Conservation (phyloP, 2,888 invertebrate species). For the Standfussiana lucernea region DNA sequence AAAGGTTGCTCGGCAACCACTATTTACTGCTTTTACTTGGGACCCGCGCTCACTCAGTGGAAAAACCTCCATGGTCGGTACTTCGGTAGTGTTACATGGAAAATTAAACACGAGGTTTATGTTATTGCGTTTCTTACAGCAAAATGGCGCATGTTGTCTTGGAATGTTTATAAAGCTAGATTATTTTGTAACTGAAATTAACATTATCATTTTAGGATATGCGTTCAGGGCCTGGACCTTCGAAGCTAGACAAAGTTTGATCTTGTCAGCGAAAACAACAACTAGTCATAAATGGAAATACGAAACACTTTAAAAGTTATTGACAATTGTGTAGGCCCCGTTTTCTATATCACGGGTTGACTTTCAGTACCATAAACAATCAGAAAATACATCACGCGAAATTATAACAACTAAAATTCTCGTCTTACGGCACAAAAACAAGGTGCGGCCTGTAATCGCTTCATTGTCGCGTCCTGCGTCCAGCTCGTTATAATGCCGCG, state of each 20-base stretch:
- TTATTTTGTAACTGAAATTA: neutral
- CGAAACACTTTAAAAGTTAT: neutral
- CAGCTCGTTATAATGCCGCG: slow-evolving; percentile 55
- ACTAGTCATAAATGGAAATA: too few relatives aligned
- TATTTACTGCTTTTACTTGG: slow-evolving; percentile 47
- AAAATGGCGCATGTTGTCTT: slow-evolving; percentile 3
- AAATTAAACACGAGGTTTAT: slow-evolving; percentile 54
- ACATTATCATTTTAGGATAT: neutral
- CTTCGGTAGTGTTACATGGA: slow-evolving; percentile 44
- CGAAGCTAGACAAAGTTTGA: neutral
- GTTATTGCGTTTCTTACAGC: slow-evolving; percentile 8
- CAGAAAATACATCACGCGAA: neutral
- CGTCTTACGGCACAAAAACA: slow-evolving; percentile 65
- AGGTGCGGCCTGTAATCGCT: slow-evolving; percentile 69
- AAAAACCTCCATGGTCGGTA: slow-evolving; percentile 51
- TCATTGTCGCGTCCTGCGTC: slow-evolving; percentile 66
- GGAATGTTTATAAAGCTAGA: neutral
- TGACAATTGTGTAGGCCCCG: neutral
- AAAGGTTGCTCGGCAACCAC: slow-evolving; percentile 30
- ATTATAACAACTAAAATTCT: neutral
- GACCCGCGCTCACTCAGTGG: slow-evolving; percentile 50
- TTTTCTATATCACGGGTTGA: neutral
- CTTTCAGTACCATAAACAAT: neutral
- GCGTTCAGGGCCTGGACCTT: rapidly evolving
- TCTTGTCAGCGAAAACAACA: neutral